These are phyloP conservation scores for Leptopilina clavipes DNA, from an alignment of 1,140 invertebrate species.

Conservation along the genomic window DNA sequence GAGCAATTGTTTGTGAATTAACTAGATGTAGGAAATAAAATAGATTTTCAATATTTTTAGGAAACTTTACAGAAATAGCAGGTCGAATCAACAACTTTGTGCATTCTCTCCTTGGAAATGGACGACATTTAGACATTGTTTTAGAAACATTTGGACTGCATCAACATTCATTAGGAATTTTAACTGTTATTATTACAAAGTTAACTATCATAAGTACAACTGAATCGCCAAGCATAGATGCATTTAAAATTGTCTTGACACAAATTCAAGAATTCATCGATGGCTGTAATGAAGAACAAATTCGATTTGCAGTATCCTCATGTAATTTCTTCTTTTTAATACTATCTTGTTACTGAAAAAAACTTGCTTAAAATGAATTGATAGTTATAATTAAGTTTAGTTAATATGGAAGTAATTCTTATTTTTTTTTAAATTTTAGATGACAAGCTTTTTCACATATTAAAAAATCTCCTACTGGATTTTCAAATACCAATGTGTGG, in stretches of 20 bases:
- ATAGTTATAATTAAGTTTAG: too few relatives aligned
- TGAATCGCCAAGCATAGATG: constrained; percentile 59
- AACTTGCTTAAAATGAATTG: not conserved
- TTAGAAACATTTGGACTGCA: constrained; percentile 91
- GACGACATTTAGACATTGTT: constrained; percentile 89
- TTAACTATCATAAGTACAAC: constrained; percentile 76
- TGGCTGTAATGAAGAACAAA: constrained; percentile 90
- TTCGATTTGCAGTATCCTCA: constrained; percentile 86
- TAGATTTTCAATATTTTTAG: constrained; percentile 74
- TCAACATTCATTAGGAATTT: constrained; percentile 90
- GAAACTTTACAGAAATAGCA: constrained; percentile 87
- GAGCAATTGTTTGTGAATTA: too few relatives aligned
- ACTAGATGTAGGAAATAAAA: not conserved
- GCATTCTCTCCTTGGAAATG: constrained; percentile 88
- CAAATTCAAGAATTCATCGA: constrained; percentile 89
- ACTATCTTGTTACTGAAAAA: not conserved
- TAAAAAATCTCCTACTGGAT: constrained; percentile 87
- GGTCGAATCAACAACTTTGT: constrained; percentile 87
- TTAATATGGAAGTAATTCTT: not conserved
- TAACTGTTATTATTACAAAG: constrained; percentile 89
- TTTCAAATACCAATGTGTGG: constrained; percentile 87
- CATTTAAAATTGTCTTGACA: constrained; percentile 77
- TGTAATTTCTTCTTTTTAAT: constrained; percentile 78
- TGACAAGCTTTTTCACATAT: constrained; percentile 90
- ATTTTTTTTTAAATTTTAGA: constrained; percentile 78